These are phyloP conservation scores for Ommatoiulus sabulosus DNA, from an alignment of 2,888 invertebrate species.

Conservation along the genomic window DNA sequence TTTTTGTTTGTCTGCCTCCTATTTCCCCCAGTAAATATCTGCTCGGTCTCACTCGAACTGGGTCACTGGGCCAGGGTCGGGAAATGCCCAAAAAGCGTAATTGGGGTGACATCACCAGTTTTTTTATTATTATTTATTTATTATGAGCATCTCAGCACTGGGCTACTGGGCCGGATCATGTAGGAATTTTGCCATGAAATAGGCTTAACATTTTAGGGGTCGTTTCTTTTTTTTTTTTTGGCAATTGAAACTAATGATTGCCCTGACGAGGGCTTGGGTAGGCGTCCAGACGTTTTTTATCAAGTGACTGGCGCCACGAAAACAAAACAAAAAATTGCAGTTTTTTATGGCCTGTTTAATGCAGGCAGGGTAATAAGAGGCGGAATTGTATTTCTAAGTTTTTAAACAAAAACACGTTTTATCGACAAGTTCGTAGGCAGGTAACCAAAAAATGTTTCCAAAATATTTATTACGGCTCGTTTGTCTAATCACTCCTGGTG, in stretches of 20 bases:
- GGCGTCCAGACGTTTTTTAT: constrained; percentile 31
- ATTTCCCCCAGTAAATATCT: neutral
- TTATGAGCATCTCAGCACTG: constrained; percentile 4
- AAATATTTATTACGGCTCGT: neutral
- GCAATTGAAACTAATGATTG: neutral
- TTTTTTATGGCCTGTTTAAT: neutral
- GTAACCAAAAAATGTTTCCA: neutral
- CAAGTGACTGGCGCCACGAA: neutral
- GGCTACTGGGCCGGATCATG: neutral
- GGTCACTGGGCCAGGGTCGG: constrained; percentile 15
- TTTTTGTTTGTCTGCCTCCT: constrained; percentile 20
- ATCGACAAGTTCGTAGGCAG: neutral
- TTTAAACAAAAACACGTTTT: neutral
- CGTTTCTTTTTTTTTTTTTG: neutral
- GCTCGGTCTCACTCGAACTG: constrained; percentile 7
- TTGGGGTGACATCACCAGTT: neutral
- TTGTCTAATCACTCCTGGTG: neutral
- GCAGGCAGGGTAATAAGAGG: neutral
- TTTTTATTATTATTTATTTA: neutral
- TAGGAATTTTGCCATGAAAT: neutral
- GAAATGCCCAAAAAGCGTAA: constrained; percentile 28
- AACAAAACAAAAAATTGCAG: neutral
- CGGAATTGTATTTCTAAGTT: neutral
- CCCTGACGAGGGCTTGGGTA: neutral
- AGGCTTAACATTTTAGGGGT: neutral